Percentiles rank a stretch among this genome's conserved stretches.
Evolutionary conservation across 2,113 vertebrate species (phyloP).

Genomic region (Austrofundulus limnaeus): DNA sequence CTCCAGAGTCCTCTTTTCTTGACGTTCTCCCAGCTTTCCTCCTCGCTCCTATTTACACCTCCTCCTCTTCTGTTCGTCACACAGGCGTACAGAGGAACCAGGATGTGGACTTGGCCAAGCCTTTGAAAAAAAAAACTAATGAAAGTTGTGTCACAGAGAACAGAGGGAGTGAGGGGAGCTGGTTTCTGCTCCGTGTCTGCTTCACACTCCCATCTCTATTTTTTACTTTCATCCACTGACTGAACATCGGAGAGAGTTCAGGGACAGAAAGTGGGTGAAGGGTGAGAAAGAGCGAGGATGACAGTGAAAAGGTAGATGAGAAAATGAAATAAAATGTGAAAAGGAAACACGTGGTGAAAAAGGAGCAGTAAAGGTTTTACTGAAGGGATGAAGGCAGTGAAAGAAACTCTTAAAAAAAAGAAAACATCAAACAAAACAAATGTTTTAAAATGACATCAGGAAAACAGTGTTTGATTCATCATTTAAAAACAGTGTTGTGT

Average conservation of each 20-base stretch:
- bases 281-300: constrained; percentile 2
- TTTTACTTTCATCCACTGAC: constrained; percentile 23
- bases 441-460: too few species aligned
- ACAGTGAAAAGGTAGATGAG: constrained; percentile 7
- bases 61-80: background rate
- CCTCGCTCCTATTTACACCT: background rate
- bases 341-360: background rate
- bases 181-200: background rate
- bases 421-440: constrained; percentile 3
- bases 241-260: constrained; percentile 38
- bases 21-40: background rate
- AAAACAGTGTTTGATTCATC: too few species aligned
- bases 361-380: background rate
- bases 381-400: background rate
- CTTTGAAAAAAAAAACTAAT: constrained; percentile 54
- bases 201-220: constrained; percentile 25
- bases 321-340: constrained; percentile 1
- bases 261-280: background rate
- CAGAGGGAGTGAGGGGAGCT: background rate
- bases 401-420: background rate
- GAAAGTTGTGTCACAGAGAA: constrained; percentile 33
- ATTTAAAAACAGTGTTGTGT: too few species aligned
- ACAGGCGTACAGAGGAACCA: constrained; percentile 8
- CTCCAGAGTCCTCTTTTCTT: background rate
- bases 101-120: constrained; percentile 38